These are phyloP conservation scores for Oxygymnocypris stewartii DNA, from an alignment of 2,113 vertebrate species.

Conservation along the genomic window DNA sequence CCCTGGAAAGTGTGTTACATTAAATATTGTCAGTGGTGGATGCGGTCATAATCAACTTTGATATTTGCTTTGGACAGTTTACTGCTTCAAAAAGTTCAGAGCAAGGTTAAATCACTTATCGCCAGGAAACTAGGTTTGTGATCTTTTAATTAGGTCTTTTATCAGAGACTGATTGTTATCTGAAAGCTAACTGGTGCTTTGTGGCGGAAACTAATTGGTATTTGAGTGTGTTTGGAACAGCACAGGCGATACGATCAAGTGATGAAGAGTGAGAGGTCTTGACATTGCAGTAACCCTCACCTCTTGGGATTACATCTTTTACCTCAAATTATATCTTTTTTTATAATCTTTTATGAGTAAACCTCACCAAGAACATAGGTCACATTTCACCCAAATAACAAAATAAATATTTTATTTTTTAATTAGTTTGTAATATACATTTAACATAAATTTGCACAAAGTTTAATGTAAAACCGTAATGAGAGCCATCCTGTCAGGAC, in stretches of 20 bases:
- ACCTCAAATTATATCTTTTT: background rate
- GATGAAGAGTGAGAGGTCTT: background rate
- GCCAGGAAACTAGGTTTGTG: conserved; percentile 53
- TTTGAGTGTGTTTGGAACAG: conserved; percentile 18
- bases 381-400: background rate
- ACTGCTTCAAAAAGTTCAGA: conserved; percentile 50
- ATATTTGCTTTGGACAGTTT: background rate
- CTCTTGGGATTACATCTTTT: background rate
- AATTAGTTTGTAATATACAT: background rate
- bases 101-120: conserved; percentile 52
- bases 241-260: conserved; percentile 4
- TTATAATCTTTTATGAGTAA: background rate
- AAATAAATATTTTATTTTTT: background rate
- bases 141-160: conserved; percentile 44
- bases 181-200: conserved; percentile 57
- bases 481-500: background rate
- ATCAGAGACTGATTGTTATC: conserved; percentile 60
- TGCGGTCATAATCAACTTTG: background rate
- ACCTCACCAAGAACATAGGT: no score
- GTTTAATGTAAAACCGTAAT: background rate
- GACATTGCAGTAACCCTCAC: background rate
- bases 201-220: conserved; percentile 56
- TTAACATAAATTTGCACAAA: background rate
- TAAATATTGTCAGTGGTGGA: background rate
- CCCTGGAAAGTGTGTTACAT: background rate